Base-by-base conservation (phyloP, 2,113 vertebrate genomes). In the Potamarius usumacintae region DNA sequence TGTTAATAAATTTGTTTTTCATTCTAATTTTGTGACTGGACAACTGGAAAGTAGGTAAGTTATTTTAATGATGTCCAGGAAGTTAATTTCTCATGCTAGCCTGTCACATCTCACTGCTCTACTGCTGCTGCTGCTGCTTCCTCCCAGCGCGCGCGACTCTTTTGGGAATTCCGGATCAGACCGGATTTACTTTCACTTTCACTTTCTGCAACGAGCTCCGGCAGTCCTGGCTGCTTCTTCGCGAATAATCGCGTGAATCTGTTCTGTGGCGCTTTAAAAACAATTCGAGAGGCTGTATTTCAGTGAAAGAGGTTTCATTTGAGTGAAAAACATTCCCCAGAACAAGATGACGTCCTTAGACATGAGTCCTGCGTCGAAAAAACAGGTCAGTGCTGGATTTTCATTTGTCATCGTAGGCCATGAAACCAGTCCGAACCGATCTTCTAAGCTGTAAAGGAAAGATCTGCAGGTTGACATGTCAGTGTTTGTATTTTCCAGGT, bases 171-270 rank as follows among this genome's bases (percentile, higher is more conserved):
- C 65, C 85, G 34, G 60, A 42, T 71, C 48, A 1, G 17, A 12
- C 27, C 18, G 8, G 25, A 48, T 82, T 86, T 82, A 93, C 93
- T 96, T 96, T 96, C 95, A 92, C 93, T 96, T 95, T 96, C 94
- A 87, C 52, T 93, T 89, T 94, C 91, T 78, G 1, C 92, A 93
- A 94, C 94, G 92, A 94, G 69, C 91, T 93, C 89, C 55, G 90
- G 34, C 90, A n/a, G 71, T 63, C 58, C 20, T 67, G 83, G 27
- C 30, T 8, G 57, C 86, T 67, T 62, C 78, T 83, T 90, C 85
- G 76, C 63, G 17, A 30, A 2, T 14, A 15, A 89, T 20, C 20
- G 90, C 52, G 88, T 90, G 22, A 0, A n/a, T 63, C 20, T 2
- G 60, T 25, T 30, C 18, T 25, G 76, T 18, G 20, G 55, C 25